These are phyloP conservation scores for Ostrea edulis DNA, from an alignment of 1,140 invertebrate genomes.

Conservation along the genomic window DNA sequence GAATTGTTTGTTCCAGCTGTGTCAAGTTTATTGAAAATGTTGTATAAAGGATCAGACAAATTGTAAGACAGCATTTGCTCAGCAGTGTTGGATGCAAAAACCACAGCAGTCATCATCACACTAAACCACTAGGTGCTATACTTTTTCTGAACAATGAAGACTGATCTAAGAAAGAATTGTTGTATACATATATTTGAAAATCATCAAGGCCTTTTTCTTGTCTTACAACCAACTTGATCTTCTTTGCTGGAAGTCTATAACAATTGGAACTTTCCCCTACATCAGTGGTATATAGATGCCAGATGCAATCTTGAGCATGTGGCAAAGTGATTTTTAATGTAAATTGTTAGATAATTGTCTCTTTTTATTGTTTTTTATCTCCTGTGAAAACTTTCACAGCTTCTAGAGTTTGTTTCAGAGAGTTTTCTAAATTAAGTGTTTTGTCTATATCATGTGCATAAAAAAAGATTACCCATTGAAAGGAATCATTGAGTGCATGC, in stretches of 20 bases:
- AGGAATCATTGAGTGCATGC: neutral
- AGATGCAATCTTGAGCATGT: slow-evolving; percentile 33
- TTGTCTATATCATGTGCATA: neutral
- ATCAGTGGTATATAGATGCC: slow-evolving; percentile 11
- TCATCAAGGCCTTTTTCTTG: slow-evolving; percentile 25
- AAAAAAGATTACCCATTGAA: neutral
- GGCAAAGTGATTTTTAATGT: slow-evolving; percentile 40
- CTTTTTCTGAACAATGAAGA: neutral
- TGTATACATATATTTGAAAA: slow-evolving; percentile 8
- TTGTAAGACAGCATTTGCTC: neutral
- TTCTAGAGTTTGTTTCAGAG: slow-evolving; percentile 26
- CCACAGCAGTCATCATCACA: neutral
- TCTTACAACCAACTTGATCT: neutral
- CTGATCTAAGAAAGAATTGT: neutral
- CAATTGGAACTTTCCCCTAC: slow-evolving; percentile 8
- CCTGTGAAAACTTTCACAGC: slow-evolving; percentile 40
- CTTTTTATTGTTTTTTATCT: slow-evolving; percentile 43
- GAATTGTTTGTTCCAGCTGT: slow-evolving; percentile 28
- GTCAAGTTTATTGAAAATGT: neutral
- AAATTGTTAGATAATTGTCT: slow-evolving; percentile 41
- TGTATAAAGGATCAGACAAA: neutral
- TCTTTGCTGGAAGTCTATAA: slow-evolving; percentile 4
- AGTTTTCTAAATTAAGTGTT: slow-evolving; percentile 35
- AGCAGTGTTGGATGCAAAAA: neutral
- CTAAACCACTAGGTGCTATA: neutral